These are phyloP conservation scores for Aspidiotus destructor DNA, from an alignment of 2,888 invertebrate genomes.

Conservation along the genomic window DNA sequence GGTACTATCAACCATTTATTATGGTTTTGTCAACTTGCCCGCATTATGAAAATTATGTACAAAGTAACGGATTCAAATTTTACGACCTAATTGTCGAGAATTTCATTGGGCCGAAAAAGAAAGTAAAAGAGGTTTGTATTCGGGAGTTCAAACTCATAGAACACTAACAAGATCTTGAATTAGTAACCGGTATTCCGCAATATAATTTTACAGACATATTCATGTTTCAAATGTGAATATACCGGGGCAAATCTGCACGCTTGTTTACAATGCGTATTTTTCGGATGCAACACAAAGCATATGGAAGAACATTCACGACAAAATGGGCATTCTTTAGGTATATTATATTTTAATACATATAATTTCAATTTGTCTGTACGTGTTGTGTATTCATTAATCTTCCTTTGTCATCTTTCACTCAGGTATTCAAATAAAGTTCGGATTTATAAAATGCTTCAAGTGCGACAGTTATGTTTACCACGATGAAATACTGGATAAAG, in stretches of 20 bases:
- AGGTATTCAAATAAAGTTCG: constrained; percentile 79
- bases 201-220: constrained; percentile 3
- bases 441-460: constrained; percentile 77
- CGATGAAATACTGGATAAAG: constrained; percentile 45
- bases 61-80: constrained; percentile 21
- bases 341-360: neutral
- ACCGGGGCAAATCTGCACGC: constrained; percentile 71
- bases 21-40: constrained; percentile 21
- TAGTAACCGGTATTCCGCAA: too few relatives aligned
- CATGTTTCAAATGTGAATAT: constrained; percentile 69
- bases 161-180: too few relatives aligned
- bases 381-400: constrained; percentile 12
- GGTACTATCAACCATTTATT: too few relatives aligned
- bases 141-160: too few relatives aligned
- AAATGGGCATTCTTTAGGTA: constrained; percentile 68
- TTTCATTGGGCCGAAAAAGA: constrained; percentile 29
- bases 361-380: neutral
- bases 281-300: constrained; percentile 74
- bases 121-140: constrained; percentile 20
- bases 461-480: constrained; percentile 77
- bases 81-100: constrained; percentile 22
- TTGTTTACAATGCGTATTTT: constrained; percentile 83
- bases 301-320: constrained; percentile 74
- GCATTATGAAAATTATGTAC: constrained; percentile 20
- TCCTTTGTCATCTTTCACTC: constrained; percentile 35